These are phyloP conservation scores for Athene cunicularia DNA, from an alignment of 2,113 vertebrate genomes.

Conservation along the genomic window DNA sequence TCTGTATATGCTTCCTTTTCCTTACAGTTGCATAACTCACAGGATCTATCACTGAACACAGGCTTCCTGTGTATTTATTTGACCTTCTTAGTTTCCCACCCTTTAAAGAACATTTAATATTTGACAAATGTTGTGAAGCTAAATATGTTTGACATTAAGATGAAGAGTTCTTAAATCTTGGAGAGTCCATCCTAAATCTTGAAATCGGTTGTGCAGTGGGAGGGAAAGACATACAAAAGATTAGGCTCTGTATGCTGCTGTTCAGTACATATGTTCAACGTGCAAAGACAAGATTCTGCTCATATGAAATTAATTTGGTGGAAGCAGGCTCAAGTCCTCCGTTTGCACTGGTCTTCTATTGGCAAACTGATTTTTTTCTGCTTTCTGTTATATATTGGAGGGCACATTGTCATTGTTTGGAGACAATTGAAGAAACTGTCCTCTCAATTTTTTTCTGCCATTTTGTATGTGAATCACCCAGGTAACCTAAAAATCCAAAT, in stretches of 20 bases:
- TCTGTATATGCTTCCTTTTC: background rate
- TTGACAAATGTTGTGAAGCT: background rate
- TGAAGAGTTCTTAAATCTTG: background rate
- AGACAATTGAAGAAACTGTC: background rate
- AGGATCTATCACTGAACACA: background rate
- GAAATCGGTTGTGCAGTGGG: background rate
- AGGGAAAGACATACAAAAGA: background rate
- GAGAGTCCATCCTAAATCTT: background rate
- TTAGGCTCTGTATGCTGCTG: background rate
- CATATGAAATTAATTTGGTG: background rate
- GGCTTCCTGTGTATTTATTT: background rate
- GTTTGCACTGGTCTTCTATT: background rate
- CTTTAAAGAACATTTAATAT: background rate
- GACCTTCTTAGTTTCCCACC: background rate
- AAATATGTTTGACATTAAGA: background rate
- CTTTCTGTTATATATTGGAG: background rate
- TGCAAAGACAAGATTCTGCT: background rate
- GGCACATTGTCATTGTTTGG: background rate
- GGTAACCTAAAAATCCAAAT: background rate
- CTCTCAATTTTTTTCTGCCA: background rate
- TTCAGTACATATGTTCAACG: background rate
- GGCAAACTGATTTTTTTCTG: background rate
- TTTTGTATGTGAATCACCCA: background rate
- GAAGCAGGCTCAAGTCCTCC: background rate
- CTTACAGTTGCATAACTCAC: background rate